Evolutionary conservation across 2,888 invertebrate species (phyloP), one percentile per base, ranked within the genome.

Genomic region (Drosophila maculinotata): DNA sequence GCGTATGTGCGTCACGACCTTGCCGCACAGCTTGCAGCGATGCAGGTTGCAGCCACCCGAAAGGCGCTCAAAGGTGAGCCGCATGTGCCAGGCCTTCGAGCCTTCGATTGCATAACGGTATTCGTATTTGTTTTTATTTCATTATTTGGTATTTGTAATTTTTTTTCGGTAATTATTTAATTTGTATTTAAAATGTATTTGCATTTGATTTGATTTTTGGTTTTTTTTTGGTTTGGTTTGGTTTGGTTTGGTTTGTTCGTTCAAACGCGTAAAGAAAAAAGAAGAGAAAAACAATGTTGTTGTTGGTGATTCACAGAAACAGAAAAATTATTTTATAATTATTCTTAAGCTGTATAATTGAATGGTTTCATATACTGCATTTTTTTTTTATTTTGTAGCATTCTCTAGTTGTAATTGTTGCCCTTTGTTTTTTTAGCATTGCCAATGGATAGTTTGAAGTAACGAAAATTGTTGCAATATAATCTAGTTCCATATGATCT

Each of bases 21-120:
- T 97, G 93, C 97, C 96, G 94, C 96, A 97, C 93, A 97, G 94
- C 94, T 96, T 96, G 95, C 97, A 97, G 92, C 96, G 96, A 94
- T 97, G 96, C 94, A 96, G 95, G 94, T 97, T 97, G 92, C 96
- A 95, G 93, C 96, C 96, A 93, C 96, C 96, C 93, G 96, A 96
- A 93, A 96, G 95, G 92, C 96, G 96, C 94, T 97, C 97, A 94
- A 96, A 97, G 93, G 96, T 96, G 93, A 96, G 95, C 94, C 96
- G 96, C 96, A 96, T 96, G 94, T 96, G 96, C 96, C 96, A 96
- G 94, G 96, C 96, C 95, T 96, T 96, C 93, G 96, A 96, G 95
- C 96, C 97, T 73, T 41, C 30, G 48, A 25, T 75, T 49, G 41
- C 44, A 35, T 41, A 42, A 48, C 42, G 23, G 15, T 12, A 41